Conservation (phyloP, 2,888 invertebrate species). For the Cremastobaeus sp. region DNA sequence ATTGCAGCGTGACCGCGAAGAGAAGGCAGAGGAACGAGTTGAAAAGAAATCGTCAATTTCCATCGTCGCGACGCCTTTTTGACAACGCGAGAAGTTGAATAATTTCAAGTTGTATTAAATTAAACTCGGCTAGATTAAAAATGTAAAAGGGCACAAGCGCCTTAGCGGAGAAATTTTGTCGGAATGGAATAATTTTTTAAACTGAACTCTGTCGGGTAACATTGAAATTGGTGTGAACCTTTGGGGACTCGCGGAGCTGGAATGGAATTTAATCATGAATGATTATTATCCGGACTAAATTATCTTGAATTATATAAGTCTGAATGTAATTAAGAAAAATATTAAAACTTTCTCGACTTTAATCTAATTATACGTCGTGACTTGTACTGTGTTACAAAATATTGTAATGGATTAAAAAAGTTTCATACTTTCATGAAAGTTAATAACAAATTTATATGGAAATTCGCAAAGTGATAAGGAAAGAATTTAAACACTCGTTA, state of each 20-base stretch:
- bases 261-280: conserved; percentile 57
- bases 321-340: conserved; percentile 58
- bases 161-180: conserved; percentile 34
- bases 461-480: conserved; percentile 46
- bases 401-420: conserved; percentile 56
- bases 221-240: conserved; percentile 54
- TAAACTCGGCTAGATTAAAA: conserved; percentile 43
- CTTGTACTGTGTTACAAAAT: conserved; percentile 49
- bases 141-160: conserved; percentile 28
- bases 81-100: conserved; percentile 7
- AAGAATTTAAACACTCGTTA: conserved; percentile 41
- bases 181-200: conserved; percentile 48
- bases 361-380: conserved; percentile 50
- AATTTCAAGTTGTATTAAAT: conserved; percentile 35
- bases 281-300: conserved; percentile 57
- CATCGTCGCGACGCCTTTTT: conserved; percentile 8
- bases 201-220: conserved; percentile 40
- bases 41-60: no score
- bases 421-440: conserved; percentile 50
- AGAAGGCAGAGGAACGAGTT: no score
- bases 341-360: conserved; percentile 51
- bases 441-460: conserved; percentile 57
- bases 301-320: conserved; percentile 57
- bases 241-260: conserved; percentile 51
- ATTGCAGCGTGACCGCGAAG: no score